Percentiles rank a stretch among this genome's conserved stretches.
phyloP scores from a whole-genome alignment of 1,140 invertebrate genomes.

The Tetragonula clypearis region DNA sequence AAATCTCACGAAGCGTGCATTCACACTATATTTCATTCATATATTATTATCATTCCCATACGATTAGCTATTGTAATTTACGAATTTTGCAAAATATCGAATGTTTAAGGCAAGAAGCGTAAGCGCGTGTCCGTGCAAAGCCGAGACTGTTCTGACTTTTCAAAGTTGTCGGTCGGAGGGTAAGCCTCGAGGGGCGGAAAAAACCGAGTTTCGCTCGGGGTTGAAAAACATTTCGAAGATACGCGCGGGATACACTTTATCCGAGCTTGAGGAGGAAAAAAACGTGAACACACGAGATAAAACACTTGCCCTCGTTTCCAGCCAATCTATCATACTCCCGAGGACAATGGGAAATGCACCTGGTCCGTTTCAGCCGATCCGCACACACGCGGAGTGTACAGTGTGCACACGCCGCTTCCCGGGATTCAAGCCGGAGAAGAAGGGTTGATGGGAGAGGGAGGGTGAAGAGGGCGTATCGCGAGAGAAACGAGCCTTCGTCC shows the following conservation, averaged over 20 bases:
- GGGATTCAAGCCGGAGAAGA: not conserved
- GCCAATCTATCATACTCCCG: conserved; percentile 55
- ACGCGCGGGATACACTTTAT: not conserved
- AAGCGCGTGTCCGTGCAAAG: not conserved
- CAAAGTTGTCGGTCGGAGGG: not conserved
- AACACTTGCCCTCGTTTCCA: conserved; percentile 47
- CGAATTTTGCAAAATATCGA: too few species aligned
- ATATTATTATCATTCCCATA: too few species aligned
- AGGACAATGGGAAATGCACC: conserved; percentile 54
- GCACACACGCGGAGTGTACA: not conserved
- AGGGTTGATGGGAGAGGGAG: not conserved
- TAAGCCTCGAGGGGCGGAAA: not conserved
- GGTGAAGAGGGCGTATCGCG: conserved; percentile 3
- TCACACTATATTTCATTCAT: too few species aligned
- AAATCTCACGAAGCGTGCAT: too few species aligned
- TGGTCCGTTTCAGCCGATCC: conserved; percentile 47
- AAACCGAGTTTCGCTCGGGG: not conserved
- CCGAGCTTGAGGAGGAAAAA: not conserved
- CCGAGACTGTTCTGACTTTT: not conserved
- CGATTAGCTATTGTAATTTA: too few species aligned
- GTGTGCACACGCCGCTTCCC: too few species aligned
- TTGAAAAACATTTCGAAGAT: conserved; percentile 18
- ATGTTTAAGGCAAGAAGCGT: too few species aligned
- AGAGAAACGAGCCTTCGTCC: conserved; percentile 55
- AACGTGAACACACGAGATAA: conserved; percentile 6